A percentile compares a stretch with the other conserved stretches of the same genome.
These are phyloP conservation scores for Mycetomoellerius zeteki DNA, from an alignment of 1,140 invertebrate species.

Conservation along the genomic window DNA sequence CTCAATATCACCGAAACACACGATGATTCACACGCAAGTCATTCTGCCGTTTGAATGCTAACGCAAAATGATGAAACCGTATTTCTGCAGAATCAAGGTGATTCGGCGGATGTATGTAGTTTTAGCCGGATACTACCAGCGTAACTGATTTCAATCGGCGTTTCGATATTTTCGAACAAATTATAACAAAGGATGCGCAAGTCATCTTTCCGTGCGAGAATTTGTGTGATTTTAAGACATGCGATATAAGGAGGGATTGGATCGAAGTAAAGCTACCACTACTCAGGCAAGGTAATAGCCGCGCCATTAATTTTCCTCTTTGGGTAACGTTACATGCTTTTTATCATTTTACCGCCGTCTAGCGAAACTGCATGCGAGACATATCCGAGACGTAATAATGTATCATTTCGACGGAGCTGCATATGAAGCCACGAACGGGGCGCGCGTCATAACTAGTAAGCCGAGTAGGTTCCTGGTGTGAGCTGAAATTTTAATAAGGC, in stretches of 20 bases:
- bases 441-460: constrained; percentile 54
- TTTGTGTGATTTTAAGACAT: neutral
- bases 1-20: too few relatives aligned
- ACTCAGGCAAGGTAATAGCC: constrained; percentile 5
- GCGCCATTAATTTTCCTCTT: constrained; percentile 41
- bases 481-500: constrained; percentile 59
- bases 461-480: constrained; percentile 32
- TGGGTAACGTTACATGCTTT: constrained; percentile 14
- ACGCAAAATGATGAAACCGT: neutral
- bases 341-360: neutral
- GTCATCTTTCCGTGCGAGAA: neutral
- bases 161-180: constrained; percentile 23
- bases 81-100: constrained; percentile 6
- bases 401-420: constrained; percentile 44
- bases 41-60: neutral
- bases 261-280: neutral
- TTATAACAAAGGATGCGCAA: neutral
- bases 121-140: neutral
- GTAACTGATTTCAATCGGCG: constrained; percentile 28
- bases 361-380: neutral
- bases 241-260: neutral
- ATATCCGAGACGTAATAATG: constrained; percentile 48
- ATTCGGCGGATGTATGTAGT: neutral
- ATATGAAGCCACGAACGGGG: constrained; percentile 18
- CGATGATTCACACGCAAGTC: neutral